Percentiles rank a stretch among this genome's conserved stretches.
Evolutionary conservation across 2,888 invertebrate genomes (phyloP).

Genomic region (Drosophila setosimentum): DNA sequence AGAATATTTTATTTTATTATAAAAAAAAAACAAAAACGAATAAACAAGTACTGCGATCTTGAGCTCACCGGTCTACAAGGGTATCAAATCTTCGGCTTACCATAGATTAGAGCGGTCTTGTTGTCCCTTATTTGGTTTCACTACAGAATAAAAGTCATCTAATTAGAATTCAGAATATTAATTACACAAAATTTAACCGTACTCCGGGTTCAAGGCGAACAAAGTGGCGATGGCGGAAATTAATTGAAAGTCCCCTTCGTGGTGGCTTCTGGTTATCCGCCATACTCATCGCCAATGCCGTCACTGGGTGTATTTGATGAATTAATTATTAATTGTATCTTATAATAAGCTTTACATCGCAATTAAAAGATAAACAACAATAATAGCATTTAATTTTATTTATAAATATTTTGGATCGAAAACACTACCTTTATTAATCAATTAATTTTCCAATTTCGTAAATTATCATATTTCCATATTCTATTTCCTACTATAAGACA

Average conservation of each 20-base stretch:
- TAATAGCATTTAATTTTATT: neutral
- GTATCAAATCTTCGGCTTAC: neutral
- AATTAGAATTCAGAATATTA: slow-evolving; percentile 59
- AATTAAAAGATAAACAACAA: neutral
- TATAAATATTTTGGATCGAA: neutral
- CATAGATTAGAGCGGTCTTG: neutral
- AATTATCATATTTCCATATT: too few relatives aligned
- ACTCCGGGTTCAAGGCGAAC: neutral
- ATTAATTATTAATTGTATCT: neutral
- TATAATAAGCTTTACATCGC: neutral
- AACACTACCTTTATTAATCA: neutral
- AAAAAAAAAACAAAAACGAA: neutral
- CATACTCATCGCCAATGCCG: neutral
- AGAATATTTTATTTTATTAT: neutral
- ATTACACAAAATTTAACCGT: slow-evolving; percentile 61
- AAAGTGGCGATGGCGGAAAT: neutral
- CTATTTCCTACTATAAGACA: too few relatives aligned
- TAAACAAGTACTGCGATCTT: neutral
- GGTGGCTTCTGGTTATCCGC: neutral
- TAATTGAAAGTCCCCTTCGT: neutral
- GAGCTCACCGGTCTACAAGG: neutral
- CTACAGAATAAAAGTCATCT: slow-evolving; percentile 43
- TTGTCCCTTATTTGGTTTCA: neutral
- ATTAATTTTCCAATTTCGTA: neutral
- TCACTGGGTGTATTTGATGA: neutral